Percentiles rank a stretch among this genome's conserved stretches.
Evolutionary conservation across 2,113 vertebrate genomes (phyloP).

Genomic region (Probosciger aterrimus): DNA sequence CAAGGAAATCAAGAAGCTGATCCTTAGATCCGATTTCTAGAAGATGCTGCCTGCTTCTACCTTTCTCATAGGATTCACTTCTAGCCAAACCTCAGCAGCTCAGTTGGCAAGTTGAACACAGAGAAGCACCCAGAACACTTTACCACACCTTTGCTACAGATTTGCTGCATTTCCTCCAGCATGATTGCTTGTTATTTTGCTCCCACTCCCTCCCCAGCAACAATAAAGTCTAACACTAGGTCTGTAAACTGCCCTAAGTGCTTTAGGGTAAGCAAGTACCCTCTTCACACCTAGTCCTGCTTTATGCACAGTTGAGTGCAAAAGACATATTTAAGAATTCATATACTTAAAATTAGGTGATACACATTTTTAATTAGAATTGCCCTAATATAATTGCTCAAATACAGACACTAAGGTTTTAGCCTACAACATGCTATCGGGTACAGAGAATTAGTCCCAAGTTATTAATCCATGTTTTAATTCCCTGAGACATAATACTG

Average conservation of each 20-base stretch:
- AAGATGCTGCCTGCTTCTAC: not conserved
- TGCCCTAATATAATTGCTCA: not conserved
- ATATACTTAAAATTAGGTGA: not conserved
- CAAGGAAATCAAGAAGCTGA: not conserved
- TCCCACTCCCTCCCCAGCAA: not conserved
- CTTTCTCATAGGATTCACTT: not conserved
- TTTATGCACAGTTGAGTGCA: not conserved
- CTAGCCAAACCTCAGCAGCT: not conserved
- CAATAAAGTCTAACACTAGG: not conserved
- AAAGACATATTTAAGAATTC: not conserved
- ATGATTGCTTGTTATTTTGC: not conserved
- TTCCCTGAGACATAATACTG: not conserved
- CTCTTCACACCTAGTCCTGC: not conserved
- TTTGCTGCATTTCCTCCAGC: not conserved
- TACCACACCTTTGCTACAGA: not conserved
- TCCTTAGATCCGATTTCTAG: not conserved
- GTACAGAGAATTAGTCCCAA: not conserved
- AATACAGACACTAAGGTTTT: not conserved
- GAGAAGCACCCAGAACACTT: not conserved
- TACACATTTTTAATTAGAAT: not conserved
- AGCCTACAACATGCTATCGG: not conserved
- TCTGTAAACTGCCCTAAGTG: not conserved
- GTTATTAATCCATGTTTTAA: not conserved
- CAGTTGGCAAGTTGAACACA: fast-evolving
- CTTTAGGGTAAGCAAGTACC: not conserved